Percentiles rank a stretch among this genome's conserved stretches.
Evolutionary conservation across 2,888 invertebrate species (phyloP).

Genomic region (Antheraea assamensis): DNA sequence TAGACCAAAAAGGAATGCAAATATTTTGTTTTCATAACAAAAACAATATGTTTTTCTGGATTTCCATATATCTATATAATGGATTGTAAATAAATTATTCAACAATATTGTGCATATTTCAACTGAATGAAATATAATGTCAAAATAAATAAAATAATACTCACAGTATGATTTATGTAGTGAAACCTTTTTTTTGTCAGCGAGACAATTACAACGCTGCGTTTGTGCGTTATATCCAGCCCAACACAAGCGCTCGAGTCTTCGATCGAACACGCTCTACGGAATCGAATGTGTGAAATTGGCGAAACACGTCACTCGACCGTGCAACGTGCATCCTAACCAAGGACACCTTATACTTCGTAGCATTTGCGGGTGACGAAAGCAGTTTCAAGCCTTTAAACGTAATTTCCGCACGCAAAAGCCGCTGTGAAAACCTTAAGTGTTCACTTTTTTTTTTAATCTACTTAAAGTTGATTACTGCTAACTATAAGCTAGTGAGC

Average conservation of each 20-base stretch:
- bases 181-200: constrained; percentile 26
- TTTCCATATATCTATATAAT: too few relatives aligned
- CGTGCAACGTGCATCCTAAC: not conserved
- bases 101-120: too few relatives aligned
- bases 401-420: not conserved
- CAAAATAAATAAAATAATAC: constrained; percentile 33
- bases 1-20: too few relatives aligned
- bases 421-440: too few relatives aligned
- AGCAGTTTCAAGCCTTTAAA: not conserved
- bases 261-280: constrained; percentile 9
- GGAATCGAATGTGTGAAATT: not conserved
- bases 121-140: too few relatives aligned
- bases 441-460: too few relatives aligned
- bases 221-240: constrained; percentile 38
- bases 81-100: too few relatives aligned
- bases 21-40: too few relatives aligned
- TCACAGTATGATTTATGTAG: constrained; percentile 30
- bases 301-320: not conserved
- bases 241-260: constrained; percentile 26
- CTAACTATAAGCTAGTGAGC: too few relatives aligned
- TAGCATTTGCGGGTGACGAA: not conserved
- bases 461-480: too few relatives aligned
- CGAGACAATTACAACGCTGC: constrained; percentile 32
- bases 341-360: not conserved
- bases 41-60: too few relatives aligned